Percentiles rank a stretch among this genome's conserved stretches.
Conservation (phyloP, 2,113 vertebrate species). For the Eudyptes chrysolophus region DNA sequence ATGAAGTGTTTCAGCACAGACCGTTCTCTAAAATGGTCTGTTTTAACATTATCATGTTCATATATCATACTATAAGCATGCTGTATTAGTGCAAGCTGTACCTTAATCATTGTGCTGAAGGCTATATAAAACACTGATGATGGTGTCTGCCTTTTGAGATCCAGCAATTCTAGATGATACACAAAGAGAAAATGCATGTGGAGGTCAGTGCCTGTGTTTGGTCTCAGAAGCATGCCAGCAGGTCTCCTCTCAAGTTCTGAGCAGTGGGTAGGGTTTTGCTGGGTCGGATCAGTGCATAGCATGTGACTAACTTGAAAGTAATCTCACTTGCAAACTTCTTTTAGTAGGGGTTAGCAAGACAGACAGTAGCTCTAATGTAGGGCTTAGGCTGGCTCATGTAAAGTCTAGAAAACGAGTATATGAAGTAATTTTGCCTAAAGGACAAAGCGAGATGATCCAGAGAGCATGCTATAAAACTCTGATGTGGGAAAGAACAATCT, state of each 20-base stretch:
- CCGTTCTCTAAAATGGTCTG: background rate
- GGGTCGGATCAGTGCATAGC: background rate
- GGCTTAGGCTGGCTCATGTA: background rate
- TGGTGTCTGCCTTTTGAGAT: background rate
- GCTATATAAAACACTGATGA: background rate
- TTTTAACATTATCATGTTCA: background rate
- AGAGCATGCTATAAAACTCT: background rate
- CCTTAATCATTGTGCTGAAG: background rate
- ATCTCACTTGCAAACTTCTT: background rate
- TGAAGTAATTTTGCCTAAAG: slow-evolving; percentile 22
- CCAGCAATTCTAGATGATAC: background rate
- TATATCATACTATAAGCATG: background rate
- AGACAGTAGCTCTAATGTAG: background rate
- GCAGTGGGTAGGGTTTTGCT: background rate
- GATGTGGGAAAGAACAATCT: background rate
- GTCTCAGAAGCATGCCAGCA: background rate
- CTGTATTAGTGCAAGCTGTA: background rate
- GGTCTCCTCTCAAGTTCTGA: background rate
- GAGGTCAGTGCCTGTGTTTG: background rate
- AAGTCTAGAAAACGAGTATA: background rate
- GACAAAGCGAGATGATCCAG: background rate
- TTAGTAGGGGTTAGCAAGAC: background rate
- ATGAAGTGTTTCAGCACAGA: background rate
- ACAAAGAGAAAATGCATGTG: background rate
- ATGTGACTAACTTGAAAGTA: background rate